Percentiles rank a stretch among this genome's conserved stretches.
These are phyloP conservation scores for Platynereis dumerilii DNA, from an alignment of 2,888 invertebrate species.

Conservation along the genomic window DNA sequence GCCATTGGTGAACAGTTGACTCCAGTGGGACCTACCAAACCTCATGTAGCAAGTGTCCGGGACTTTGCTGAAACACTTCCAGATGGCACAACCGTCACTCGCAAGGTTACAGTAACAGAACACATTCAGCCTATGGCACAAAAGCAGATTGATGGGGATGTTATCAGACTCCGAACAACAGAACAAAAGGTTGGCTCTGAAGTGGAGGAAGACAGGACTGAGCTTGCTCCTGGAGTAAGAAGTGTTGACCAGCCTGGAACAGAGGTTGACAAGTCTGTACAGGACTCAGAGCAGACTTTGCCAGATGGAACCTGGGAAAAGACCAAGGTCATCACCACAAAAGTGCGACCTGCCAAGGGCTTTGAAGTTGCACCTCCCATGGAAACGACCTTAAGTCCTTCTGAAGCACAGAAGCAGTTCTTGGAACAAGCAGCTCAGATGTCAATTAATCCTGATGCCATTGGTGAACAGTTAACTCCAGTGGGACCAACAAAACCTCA, in stretches of 20 bases:
- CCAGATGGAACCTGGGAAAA: conserved; percentile 23
- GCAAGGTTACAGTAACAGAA: conserved; percentile 45
- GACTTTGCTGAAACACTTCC: conserved; percentile 40
- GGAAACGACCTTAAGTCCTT: too few relatives aligned
- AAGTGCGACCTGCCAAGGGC: neutral
- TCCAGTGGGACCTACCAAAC: neutral
- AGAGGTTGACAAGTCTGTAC: neutral
- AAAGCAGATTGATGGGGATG: conserved; percentile 13
- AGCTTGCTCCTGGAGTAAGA: conserved; percentile 22
- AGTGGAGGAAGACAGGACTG: conserved; percentile 22
- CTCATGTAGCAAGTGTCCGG: conserved; percentile 29
- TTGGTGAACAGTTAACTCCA: too few relatives aligned
- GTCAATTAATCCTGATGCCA: too few relatives aligned
- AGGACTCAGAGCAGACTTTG: conserved; percentile 18
- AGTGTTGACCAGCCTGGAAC: conserved; percentile 11
- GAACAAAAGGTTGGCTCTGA: conserved; percentile 22
- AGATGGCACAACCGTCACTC: conserved; percentile 39
- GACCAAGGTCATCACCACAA: conserved; percentile 18
- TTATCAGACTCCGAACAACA: conserved; percentile 12
- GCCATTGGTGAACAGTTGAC: conserved; percentile 14
- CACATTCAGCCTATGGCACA: conserved; percentile 44
- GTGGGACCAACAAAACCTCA: neutral
- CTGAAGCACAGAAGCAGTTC: too few relatives aligned
- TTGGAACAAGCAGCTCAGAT: too few relatives aligned
- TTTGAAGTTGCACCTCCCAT: too few relatives aligned